Evolutionary conservation across 2,797 vertebrate genomes (phyloP), one percentile per base, ranked within the genome.

Genomic region (Cirrhinus mrigala): DNA sequence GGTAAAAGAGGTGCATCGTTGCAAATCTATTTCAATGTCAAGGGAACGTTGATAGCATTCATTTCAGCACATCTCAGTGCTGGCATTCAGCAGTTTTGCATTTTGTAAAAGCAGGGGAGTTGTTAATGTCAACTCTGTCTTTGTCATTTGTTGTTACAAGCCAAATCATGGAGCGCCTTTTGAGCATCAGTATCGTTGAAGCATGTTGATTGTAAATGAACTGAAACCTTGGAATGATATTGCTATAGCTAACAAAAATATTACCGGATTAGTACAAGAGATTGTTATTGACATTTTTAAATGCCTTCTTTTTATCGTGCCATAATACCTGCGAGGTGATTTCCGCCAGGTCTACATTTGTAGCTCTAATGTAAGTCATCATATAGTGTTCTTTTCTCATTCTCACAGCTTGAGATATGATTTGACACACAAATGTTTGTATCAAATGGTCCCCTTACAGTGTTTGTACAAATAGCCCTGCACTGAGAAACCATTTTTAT

Each of bases 11-110:
- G 44, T 3, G 12, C 81, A 12, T 6, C 24, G n/a, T 84, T 80
- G 77, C 37, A 81, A 60, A 81, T 76, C 24, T 86, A 56, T 56
- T 64, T 80, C 85, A 73, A 81, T 58, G 78, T 88, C 44, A 66
- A 76, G 29, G 29, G 78, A 78, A 71, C 27, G 77, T 82, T 64
- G 54, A 76, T 76, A 33, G 22, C 44, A 46, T 62, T 80, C 7
- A 48, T 62, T 85, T 68, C 7, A 52, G n/a, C 60, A 60, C 29
- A 73, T 15, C 20, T 68, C 33, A 69, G 29, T n/a, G 1, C 7
- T 18, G 69, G 52, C 16, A 37, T 84, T 54, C 73, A 62, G 46
- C 48, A 40, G 29, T 40, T 24, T 69, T 78, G 29, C 73, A 69
- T 46, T 33, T 33, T 58, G 33, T 46, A 14, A 40, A 37, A 52